A percentile compares a stretch with the other conserved stretches of the same genome.
Conservation (phyloP, 2,888 invertebrate species). For the Cancer borealis region DNA sequence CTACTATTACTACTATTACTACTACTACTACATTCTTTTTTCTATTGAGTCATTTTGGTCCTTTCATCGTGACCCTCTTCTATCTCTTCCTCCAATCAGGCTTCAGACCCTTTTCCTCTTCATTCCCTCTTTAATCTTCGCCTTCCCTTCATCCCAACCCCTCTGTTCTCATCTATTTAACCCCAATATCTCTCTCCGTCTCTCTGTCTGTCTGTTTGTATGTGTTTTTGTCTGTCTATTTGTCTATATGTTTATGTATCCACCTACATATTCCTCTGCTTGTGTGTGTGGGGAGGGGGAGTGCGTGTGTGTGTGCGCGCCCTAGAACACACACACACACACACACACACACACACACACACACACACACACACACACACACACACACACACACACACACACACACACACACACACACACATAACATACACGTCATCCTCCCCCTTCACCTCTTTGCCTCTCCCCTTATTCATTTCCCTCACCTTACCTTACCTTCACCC, state of each 20-base stretch:
- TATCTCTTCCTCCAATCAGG: background rate
- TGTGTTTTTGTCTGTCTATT: background rate
- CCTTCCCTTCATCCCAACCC: slow-evolving; percentile 29
- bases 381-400: background rate
- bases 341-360: slow-evolving; percentile 23
- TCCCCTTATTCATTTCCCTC: background rate
- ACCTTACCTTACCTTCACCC: background rate
- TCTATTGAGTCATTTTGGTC: background rate
- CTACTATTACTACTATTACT: background rate
- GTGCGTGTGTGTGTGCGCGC: no score
- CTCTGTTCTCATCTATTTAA: background rate
- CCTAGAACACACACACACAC: background rate
- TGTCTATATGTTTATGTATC: background rate
- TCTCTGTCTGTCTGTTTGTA: background rate
- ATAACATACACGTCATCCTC: background rate
- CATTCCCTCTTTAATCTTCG: slow-evolving; percentile 24
- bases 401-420: background rate
- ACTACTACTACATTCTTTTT: background rate
- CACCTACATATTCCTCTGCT: background rate
- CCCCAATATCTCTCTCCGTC: slow-evolving; percentile 1
- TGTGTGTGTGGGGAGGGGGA: background rate
- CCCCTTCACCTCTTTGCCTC: background rate
- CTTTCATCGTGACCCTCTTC: slow-evolving; percentile 20
- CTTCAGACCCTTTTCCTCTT: background rate
- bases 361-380: background rate